Percentiles rank a stretch among this genome's conserved stretches.
Evolutionary conservation across 2,113 vertebrate genomes (phyloP).

Genomic region (Lycocorax pyrrhopterus): DNA sequence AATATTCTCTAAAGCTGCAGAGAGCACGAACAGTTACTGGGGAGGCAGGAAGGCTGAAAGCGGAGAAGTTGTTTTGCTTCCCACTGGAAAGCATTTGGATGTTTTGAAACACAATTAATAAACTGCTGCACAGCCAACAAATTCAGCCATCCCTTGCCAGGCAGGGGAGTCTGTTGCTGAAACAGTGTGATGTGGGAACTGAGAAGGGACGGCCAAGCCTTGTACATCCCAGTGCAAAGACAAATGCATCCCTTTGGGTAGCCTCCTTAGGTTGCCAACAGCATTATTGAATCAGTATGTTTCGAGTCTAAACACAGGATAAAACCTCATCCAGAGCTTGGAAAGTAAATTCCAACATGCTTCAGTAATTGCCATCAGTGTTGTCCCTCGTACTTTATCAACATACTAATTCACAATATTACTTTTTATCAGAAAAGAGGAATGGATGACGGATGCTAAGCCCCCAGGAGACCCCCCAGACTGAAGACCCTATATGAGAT

Average conservation of each 20-base stretch:
- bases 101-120: neutral
- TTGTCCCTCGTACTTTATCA: neutral
- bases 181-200: neutral
- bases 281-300: neutral
- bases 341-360: slow-evolving; percentile 6
- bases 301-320: neutral
- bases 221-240: neutral
- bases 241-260: slow-evolving; percentile 6
- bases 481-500: slow-evolving; percentile 15
- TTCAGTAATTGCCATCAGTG: slow-evolving; percentile 1
- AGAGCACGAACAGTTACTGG: neutral
- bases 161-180: neutral
- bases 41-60: neutral
- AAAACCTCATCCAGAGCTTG: neutral
- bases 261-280: neutral
- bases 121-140: neutral
- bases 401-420: neutral
- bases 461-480: neutral
- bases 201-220: neutral
- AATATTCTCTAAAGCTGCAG: slow-evolving; percentile 21
- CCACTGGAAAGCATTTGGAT: neutral
- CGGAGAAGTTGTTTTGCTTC: neutral
- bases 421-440: neutral
- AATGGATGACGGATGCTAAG: neutral
- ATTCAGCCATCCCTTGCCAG: neutral